phyloP scores from a whole-genome alignment of 2,797 vertebrate genomes.

The Sebastes oblongus region DNA sequence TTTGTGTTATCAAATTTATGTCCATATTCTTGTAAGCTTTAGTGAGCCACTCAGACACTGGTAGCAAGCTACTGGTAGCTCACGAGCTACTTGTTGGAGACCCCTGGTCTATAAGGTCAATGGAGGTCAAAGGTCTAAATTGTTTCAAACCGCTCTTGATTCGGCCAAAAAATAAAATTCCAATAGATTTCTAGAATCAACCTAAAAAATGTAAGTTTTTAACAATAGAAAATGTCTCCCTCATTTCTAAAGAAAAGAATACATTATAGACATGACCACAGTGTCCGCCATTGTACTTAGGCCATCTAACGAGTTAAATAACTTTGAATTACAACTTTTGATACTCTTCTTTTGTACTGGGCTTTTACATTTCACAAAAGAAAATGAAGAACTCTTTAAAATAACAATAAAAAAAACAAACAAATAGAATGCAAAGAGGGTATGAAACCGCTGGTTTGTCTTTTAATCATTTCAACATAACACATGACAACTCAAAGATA shows the following conservation, averaged over 20 bases:
- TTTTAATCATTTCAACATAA: conserved; percentile 89
- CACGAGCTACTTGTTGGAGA: too few relatives aligned
- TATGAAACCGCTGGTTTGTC: conserved; percentile 83
- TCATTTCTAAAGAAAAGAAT: background rate
- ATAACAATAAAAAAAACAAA: background rate
- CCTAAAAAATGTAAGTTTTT: background rate
- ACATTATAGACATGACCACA: background rate
- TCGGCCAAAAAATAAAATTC: too few relatives aligned
- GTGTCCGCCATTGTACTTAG: background rate
- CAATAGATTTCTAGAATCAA: too few relatives aligned
- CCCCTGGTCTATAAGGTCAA: too few relatives aligned
- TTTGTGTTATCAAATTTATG: too few relatives aligned
- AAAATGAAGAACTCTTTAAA: background rate
- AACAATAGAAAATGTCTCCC: background rate
- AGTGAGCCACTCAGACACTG: too few relatives aligned
- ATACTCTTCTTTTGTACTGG: background rate
- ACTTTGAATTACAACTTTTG: background rate
- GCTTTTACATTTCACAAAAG: background rate
- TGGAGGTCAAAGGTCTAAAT: too few relatives aligned
- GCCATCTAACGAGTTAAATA: background rate
- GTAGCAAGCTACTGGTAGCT: too few relatives aligned
- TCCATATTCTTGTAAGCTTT: too few relatives aligned
- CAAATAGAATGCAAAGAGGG: conserved; percentile 37
- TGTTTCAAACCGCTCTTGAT: too few relatives aligned
- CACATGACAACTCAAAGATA: conserved; percentile 87